Percentiles rank a stretch among this genome's conserved stretches.
These are phyloP conservation scores for Aramus guarauna DNA, from an alignment of 2,113 vertebrate species.

Conservation along the genomic window DNA sequence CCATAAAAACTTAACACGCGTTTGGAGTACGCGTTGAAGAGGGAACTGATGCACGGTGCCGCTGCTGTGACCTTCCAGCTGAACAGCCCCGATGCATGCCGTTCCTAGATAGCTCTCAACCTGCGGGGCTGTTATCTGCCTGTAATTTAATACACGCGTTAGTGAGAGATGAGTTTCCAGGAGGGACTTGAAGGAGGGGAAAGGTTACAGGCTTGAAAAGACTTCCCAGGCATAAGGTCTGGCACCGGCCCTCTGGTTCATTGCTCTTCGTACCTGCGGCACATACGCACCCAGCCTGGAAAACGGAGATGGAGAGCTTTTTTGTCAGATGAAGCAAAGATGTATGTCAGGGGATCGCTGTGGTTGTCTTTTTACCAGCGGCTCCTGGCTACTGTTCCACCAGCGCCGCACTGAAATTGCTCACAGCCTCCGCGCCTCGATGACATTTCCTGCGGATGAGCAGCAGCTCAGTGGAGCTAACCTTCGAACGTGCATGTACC, in stretches of 20 bases:
- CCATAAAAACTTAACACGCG: rapidly evolving
- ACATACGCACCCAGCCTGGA: neutral
- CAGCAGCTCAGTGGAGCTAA: neutral
- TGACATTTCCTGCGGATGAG: neutral
- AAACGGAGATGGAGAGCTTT: neutral
- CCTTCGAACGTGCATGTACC: neutral
- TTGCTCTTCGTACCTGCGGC: neutral
- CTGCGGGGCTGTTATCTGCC: rapidly evolving
- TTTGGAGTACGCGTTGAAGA: neutral
- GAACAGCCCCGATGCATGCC: rapidly evolving
- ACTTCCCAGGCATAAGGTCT: neutral
- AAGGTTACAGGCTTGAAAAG: neutral
- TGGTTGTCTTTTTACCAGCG: neutral
- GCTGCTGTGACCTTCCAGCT: neutral
- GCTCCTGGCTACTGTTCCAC: neutral
- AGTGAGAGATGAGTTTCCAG: neutral
- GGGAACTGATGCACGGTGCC: neutral
- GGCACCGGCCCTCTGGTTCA: neutral
- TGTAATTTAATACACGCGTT: neutral
- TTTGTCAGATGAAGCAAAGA: neutral
- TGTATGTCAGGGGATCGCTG: neutral
- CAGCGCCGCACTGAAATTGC: neutral
- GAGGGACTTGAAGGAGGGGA: neutral
- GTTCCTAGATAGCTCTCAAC: neutral
- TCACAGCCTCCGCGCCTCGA: neutral